Evolutionary conservation across 2,113 vertebrate species (phyloP).

Genomic region (Odocoileus virginianus): DNA sequence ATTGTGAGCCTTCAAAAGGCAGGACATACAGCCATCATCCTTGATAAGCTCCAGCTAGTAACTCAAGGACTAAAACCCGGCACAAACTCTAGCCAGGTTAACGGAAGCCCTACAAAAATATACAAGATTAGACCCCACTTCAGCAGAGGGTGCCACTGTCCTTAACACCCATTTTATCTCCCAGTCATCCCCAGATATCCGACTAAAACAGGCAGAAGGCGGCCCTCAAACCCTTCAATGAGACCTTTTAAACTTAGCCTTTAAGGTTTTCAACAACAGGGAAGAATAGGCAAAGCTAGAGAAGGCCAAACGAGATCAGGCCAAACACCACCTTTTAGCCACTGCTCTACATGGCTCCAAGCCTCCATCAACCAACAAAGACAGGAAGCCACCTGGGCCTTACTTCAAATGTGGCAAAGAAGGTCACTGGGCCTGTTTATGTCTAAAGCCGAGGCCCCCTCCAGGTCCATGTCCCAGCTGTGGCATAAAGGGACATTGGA

Average conservation of each 20-base stretch:
- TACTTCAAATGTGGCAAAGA: neutral
- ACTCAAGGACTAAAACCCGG: neutral
- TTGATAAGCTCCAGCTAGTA: neutral
- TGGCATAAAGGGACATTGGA: neutral
- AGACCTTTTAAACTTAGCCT: neutral
- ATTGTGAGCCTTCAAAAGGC: neutral
- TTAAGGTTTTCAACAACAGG: neutral
- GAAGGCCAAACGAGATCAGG: neutral
- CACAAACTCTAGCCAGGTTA: neutral
- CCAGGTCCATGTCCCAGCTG: neutral
- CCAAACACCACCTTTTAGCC: neutral
- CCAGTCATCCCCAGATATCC: neutral
- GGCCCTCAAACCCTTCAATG: neutral
- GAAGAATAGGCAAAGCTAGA: neutral
- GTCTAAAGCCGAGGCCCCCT: neutral
- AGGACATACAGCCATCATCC: neutral
- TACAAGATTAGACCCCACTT: neutral
- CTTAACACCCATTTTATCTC: neutral
- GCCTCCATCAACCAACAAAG: neutral
- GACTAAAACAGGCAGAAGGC: accelerated
- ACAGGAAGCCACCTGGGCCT: neutral
- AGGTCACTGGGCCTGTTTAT: neutral
- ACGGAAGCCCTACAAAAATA: neutral
- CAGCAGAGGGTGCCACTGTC: neutral
- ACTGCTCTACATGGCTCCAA: neutral